Evolutionary conservation across 2,113 vertebrate genomes (phyloP), one percentile per base, ranked within the genome.

Genomic region (Ceyx melanurus): DNA sequence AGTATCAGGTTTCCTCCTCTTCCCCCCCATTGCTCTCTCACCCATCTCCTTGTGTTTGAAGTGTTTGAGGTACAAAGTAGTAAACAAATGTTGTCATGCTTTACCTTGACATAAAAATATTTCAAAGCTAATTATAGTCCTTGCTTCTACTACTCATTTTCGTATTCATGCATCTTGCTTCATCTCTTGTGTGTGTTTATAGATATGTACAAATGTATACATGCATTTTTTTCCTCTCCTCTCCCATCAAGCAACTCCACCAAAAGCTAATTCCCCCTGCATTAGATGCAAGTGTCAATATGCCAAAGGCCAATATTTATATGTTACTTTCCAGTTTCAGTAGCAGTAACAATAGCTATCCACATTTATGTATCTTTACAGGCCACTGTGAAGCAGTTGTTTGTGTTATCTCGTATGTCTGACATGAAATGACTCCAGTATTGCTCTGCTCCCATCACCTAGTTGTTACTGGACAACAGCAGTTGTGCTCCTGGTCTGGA

Each of bases 311-410:
- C 80, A 73, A 74, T 94, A 94, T 92, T 82, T 93, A 87, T 67
- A 61, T 67, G 73, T 89, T 79, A 48, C 78, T 94, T 71, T 57
- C 80, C 93, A 61, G 82, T 96, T 94, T 96, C 76, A 93, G 71
- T 6, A 95, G 86, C 94, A 96, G 96, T 97, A 97, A 86, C 92
- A 96, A 80, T 78, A 94, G 64, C 26, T 80, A 68, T 90, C 76
- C 78, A 58, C 80, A 62, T 95, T 93, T 94, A 68, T 94, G 90
- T 72, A 76, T 62, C 45, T 75, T 88, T 86, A 61, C 50, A 87
- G 58, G 58, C 28, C n/a, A n/a, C 66, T 46, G 15, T 86, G 88
- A 94, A 93, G 54, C 35, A 71, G 17, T 93, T 83, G 33, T 15
- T 89, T 91, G 29, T 86, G 62, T 80, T 77, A 72, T 60, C 68